Base-by-base conservation (phyloP, 2,797 vertebrate genomes). In the Lithobates pipiens region DNA sequence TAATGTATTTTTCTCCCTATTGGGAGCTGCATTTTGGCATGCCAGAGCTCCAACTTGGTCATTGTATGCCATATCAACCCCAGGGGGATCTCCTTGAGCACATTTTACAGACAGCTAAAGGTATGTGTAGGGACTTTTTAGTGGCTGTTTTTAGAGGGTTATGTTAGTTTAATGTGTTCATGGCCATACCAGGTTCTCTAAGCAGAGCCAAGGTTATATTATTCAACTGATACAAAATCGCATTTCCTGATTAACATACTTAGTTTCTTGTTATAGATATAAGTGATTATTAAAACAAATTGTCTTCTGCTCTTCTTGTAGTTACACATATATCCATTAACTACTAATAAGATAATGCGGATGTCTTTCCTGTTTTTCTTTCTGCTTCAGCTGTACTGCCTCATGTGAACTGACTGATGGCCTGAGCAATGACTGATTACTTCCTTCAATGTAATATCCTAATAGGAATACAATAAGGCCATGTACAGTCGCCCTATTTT, bases 321-420 rank as follows among this genome's bases (percentile, higher is more conserved):
- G 94, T 93, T 92, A 93, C 92, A 93, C 93, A 93, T 90, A 83
- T 95, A 94, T 93, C 93, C 94, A 94, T 95, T 95, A 95, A 91
- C 89, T 89, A 81, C 93, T 95, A 94, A 95, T 95, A 93, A 95
- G 94, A 95, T 95, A 92, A 94, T 93, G 93, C 93, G 92, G 93
- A 95, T 94, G 93, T 94, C 91, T 93, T 95, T 96, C 95, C 95
- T 95, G 94, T 94, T 95, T 96, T 95, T 70, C 46, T 94, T 94
- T 93, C 93, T 91, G 94, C 95, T 95, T 94, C 95, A 93, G 93
- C 94, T 93, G 94, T 92, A 92, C 91, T 94, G 93, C 92, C 91
- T 88, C 94, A 93, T 94, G 93, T 93, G 94, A 94, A 94, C 95
- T 94, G 95, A 94, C 95, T 92, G 92, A 93, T 94, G 93, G 93